Evolutionary conservation across 92 coral and sea anemone genomes (phyloP), one percentile per base, ranked within the genome.

Genomic region (Epizoanthus stellaris): DNA sequence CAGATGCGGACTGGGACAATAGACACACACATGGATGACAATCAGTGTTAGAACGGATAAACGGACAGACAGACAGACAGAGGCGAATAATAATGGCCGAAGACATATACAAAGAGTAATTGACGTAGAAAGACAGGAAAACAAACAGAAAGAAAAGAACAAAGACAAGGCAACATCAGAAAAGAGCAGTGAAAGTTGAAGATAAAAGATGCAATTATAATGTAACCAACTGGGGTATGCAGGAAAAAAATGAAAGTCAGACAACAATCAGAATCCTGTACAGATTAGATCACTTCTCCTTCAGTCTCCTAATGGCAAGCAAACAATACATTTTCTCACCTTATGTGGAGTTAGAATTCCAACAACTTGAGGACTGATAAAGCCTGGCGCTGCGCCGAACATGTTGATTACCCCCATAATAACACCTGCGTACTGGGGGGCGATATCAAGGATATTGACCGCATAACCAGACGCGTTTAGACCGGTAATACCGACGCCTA

Each of bases 361-460:
- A 40, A 97, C 99, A 45, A 97, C 91, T 82, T 97, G 99, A 11
- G 99, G 99, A 88, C 99, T 97, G 74, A 97, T 90, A 70, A 97
- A 97, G 16, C 99, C 99, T 16, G 99, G 99, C 9, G 98, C 91
- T 60, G 99, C 95, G 6, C 99, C 99, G 42, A 97, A 97, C 69
- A 97, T 98, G 70, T 97, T 97, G 9, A 98, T 97, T 34, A 97
- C 98, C 1, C 99, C 99, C 99, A 97, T 97, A 21, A 97, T 95
- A 76, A 97, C 98, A 75, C 99, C 99, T 8, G 99, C 99, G 62
- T 93, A 97, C 77, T 93, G 95, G 56, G 99, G 99, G 38, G 98
- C 99, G 84, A 97, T 97, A 89, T 97, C 99, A 64, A 97, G 97
- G 84, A 97, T 92, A 88, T 97, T 97, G 75, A 97, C 99, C 30